Evolutionary conservation across 2,797 vertebrate genomes (phyloP).

Genomic region (Percopsis omiscomaycus): DNA sequence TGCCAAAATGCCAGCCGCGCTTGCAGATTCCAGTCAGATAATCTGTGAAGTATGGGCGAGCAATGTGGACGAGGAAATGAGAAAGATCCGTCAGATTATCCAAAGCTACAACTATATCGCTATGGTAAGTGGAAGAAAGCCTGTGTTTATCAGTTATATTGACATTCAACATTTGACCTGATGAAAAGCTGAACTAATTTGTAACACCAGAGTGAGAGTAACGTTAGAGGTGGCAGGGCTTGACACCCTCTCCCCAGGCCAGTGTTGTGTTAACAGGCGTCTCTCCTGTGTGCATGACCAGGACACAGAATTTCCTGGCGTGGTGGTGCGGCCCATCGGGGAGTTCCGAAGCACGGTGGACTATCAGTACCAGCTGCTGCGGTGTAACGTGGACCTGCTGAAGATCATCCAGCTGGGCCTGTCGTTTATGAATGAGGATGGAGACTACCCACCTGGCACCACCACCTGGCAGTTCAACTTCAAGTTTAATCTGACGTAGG

Average conservation of each 20-base stretch:
- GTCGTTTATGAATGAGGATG: conserved; percentile 96
- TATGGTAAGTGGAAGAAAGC: conserved; percentile 79
- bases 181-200: background rate
- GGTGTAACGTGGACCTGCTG: conserved; percentile 95
- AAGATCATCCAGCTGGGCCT: conserved; percentile 98
- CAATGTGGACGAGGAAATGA: conserved; percentile 98
- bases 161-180: background rate
- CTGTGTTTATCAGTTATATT: too few species aligned
- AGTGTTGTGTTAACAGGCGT: too few species aligned
- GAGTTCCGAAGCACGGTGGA: conserved; percentile 98
- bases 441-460: conserved; percentile 90
- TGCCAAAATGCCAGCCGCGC: conserved; percentile 92
- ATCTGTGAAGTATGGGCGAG: conserved; percentile 99
- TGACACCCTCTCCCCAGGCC: background rate
- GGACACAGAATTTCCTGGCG: conserved; percentile 98
- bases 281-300: conserved; percentile 45
- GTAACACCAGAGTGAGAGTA: background rate
- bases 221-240: background rate
- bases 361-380: conserved; percentile 95
- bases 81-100: conserved; percentile 95
- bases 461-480: conserved; percentile 99
- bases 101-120: conserved; percentile 96
- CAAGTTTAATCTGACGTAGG: conserved; percentile 98
- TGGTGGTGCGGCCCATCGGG: conserved; percentile 93
- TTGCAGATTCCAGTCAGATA: conserved; percentile 95